These are phyloP conservation scores for Xanthorhoe spadicearia DNA, from an alignment of 2,888 invertebrate genomes.

Conservation along the genomic window DNA sequence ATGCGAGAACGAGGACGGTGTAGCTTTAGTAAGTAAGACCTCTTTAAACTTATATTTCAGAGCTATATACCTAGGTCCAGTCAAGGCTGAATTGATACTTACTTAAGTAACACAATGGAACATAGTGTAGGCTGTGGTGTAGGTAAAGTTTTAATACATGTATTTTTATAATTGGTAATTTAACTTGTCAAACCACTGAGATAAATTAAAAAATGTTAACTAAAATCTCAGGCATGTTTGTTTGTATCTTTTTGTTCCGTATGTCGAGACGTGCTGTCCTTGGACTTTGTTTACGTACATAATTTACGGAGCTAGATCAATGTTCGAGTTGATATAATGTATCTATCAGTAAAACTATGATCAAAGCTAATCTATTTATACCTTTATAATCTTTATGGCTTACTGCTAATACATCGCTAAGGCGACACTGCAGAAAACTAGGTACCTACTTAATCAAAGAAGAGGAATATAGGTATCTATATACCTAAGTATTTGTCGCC, in stretches of 20 bases:
- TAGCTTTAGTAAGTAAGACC: constrained; percentile 59
- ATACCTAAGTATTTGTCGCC: no score
- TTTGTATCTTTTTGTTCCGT: background rate
- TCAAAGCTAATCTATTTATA: no score
- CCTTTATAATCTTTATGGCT: no score
- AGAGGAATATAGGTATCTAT: no score
- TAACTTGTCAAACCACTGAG: background rate
- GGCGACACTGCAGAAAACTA: no score
- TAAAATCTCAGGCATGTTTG: background rate
- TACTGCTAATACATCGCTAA: no score
- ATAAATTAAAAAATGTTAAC: background rate
- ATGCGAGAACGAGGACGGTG: constrained; percentile 45
- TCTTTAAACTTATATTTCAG: background rate
- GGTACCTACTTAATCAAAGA: no score
- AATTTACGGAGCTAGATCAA: background rate
- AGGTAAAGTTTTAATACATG: no score
- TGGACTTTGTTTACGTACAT: constrained; percentile 5
- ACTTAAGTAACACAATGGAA: no score
- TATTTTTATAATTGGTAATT: background rate
- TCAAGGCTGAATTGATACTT: no score
- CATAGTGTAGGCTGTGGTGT: no score
- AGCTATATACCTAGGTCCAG: no score
- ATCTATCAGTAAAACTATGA: background rate
- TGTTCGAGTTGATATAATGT: background rate
- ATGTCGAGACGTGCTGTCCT: constrained; percentile 1